Evolutionary conservation across 2,113 vertebrate species (phyloP), one percentile per base, ranked within the genome.

Genomic region (Anser cygnoides): DNA sequence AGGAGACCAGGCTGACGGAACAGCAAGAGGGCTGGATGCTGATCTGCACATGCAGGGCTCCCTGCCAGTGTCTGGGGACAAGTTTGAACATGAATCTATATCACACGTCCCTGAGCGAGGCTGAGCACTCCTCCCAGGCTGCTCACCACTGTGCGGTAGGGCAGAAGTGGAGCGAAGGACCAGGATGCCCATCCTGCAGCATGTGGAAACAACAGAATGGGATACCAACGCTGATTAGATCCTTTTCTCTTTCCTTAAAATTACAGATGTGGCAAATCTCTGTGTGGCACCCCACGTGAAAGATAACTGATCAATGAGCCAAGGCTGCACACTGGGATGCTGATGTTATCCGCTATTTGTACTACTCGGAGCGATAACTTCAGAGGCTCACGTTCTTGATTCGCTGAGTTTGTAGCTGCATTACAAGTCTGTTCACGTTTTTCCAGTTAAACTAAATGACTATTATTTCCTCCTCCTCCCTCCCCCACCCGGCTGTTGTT

Each of bases 391-490:
- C 22, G 37, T 4, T 77, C 70, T 52, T 21, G 43, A 29, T 35
- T 55, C 14, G 0, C 23, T 58, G 67, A 13, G 7, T 63, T 61
- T 63, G 68, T 55, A 84, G 73, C 61, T 75, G 49, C 86, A 70
- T 96, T 72, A 8, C 12, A 31, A 95, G 39, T 66, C 93, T 81
- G 49, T 10, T 58, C 95, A 95, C 12, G 5, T 87, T 82, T 73
- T 29, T 46, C 41, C 73, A 84, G 96, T 94, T 95, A 70, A 67
- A 75, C 7, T 78, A 78, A 93, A 68, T 92, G 44, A 82, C 66
- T 87, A 92, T 95, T 94, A 93, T 95, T 89, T 93, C 87, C 58
- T 79, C 44, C 61, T 15, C 17, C 79, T 93, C 54, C 46, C 50
- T 84, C 84, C 73, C 43, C 79, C 90, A 74, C 19, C 49, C 41